phyloP scores from a whole-genome alignment of 2,797 vertebrate genomes.

The Sebastes umbrosus region DNA sequence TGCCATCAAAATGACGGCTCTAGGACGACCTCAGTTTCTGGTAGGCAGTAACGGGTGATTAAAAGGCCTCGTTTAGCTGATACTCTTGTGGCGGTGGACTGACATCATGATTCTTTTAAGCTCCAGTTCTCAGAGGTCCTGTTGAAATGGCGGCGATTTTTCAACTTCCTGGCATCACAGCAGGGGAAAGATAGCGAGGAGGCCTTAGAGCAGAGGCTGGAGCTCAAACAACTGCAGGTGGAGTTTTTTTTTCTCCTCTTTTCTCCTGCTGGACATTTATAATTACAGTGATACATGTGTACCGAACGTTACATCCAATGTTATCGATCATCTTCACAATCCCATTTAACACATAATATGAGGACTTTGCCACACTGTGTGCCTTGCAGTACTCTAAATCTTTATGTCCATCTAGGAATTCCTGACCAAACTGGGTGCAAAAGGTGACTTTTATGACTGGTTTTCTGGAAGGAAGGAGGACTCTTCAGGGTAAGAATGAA shows the following conservation, averaged over 20 bases:
- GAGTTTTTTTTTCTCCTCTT: not conserved
- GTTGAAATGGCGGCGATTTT: slow-evolving; percentile 90
- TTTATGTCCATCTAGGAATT: slow-evolving; percentile 78
- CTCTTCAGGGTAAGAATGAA: slow-evolving; percentile 64
- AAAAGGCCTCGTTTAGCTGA: slow-evolving; percentile 5
- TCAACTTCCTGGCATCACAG: slow-evolving; percentile 86
- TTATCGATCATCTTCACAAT: not conserved
- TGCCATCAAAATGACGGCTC: slow-evolving; percentile 91
- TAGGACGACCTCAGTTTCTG: slow-evolving; percentile 93
- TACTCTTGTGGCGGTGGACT: not conserved
- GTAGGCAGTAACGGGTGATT: slow-evolving; percentile 73
- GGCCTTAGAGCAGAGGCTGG: slow-evolving; percentile 84
- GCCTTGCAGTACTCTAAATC: not conserved
- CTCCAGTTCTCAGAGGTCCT: slow-evolving; percentile 91
- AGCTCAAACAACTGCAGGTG: slow-evolving; percentile 88
- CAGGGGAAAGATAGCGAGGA: slow-evolving; percentile 82
- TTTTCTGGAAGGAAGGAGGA: slow-evolving; percentile 81
- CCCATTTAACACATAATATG: not conserved
- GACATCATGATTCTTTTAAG: slow-evolving; percentile 65
- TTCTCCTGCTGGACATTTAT: not conserved
- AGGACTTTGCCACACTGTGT: not conserved
- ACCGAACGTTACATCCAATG: not conserved
- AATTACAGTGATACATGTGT: not conserved
- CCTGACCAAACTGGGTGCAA: slow-evolving; percentile 83
- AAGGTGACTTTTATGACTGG: slow-evolving; percentile 85